Percentiles rank a stretch among this genome's conserved stretches.
phyloP scores from a whole-genome alignment of 2,113 vertebrate species.

The Aegithalos caudatus region DNA sequence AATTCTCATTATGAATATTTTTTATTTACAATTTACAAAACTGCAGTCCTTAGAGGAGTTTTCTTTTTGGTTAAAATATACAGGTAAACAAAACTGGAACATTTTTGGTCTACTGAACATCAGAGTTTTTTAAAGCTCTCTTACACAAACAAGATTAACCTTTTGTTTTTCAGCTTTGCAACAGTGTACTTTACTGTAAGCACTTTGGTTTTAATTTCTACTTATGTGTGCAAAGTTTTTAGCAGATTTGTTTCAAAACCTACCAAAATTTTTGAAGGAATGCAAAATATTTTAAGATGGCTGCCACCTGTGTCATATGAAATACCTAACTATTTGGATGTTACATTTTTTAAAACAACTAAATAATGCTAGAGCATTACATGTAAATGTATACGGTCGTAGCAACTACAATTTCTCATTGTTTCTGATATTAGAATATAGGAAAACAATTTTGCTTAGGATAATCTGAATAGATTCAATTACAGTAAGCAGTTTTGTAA shows the following conservation, averaged over 20 bases:
- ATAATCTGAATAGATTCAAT: not conserved
- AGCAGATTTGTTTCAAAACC: not conserved
- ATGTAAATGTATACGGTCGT: not conserved
- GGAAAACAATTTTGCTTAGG: not conserved
- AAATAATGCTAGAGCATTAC: not conserved
- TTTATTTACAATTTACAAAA: constrained; percentile 30
- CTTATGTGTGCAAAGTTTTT: not conserved
- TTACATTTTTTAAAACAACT: not conserved
- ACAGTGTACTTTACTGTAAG: not conserved
- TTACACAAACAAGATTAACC: not conserved
- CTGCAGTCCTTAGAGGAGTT: not conserved
- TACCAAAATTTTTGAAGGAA: not conserved
- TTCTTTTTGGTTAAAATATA: constrained; percentile 8
- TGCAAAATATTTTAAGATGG: not conserved
- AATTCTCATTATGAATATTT: constrained; percentile 8
- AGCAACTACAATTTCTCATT: not conserved
- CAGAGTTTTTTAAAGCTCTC: not conserved
- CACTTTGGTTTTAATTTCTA: not conserved
- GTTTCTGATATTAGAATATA: not conserved
- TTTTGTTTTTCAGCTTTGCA: not conserved
- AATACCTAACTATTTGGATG: not conserved
- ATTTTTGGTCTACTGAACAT: not conserved
- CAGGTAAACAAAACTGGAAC: not conserved
- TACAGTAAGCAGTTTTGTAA: not conserved
- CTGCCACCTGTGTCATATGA: not conserved